Evolutionary conservation across 2,113 vertebrate species (phyloP), one percentile per base, ranked within the genome.

Genomic region (Pandion haliaetus): DNA sequence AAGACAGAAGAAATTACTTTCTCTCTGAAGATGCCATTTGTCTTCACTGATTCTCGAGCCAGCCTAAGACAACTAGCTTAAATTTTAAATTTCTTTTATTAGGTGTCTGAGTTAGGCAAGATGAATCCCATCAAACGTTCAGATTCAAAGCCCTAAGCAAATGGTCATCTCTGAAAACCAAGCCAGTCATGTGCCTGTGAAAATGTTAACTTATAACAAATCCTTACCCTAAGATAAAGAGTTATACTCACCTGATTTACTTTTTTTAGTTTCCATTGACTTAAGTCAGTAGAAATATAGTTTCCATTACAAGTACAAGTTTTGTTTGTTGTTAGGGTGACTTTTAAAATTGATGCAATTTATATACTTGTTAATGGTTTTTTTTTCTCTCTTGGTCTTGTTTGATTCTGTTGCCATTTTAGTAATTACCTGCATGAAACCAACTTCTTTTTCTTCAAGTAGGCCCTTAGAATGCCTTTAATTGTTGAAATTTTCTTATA

Each of bases 331-430:
- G 61, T 59, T 93, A 52, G 49, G 36, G 8, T 93, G 88, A 74
- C 67, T 93, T 95, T 91, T 88, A 86, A 88, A 95, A 91, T 83
- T 84, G 95, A 73, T 80, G 38, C 17, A 63, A 91, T 86, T 91
- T 95, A 78, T 85, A n/a, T 95, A 81, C 31, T 34, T 29, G 21
- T 86, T 97, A 84, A 87, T n/a, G 42, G 3, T 31, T 69, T 19
- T 23, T 88, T 58, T 94, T 84, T 55, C 42, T 84, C 67, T 81
- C 47, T 88, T 77, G 12, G 29, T 69, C 50, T 86, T 95, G 40
- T 82, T 69, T 84, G 61, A 57, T 63, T 91, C 54, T 89, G 40
- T 79, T 93, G 44, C 15, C 23, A 78, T 93, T 79, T 95, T 76
- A 86, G 70, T 86, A 83, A 24, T 54, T 81, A 44, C 13, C 15